A percentile compares a stretch with the other conserved stretches of the same genome.
Evolutionary conservation across 2,888 invertebrate genomes (phyloP).

Genomic region (Eupithecia dodoneata): DNA sequence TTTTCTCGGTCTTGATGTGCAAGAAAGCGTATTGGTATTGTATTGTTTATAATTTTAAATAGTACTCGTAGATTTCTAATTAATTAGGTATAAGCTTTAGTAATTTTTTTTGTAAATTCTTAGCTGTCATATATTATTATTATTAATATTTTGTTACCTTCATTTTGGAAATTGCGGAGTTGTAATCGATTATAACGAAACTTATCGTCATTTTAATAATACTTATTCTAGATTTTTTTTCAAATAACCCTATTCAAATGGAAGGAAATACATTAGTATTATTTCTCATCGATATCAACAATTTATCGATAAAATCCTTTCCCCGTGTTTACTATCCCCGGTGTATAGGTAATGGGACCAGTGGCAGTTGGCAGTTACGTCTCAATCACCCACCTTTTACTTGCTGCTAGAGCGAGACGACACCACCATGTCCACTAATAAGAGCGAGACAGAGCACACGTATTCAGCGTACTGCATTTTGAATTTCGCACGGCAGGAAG

Average conservation of each 20-base stretch:
- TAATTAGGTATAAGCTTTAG: too few relatives aligned
- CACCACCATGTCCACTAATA: slow-evolving; percentile 22
- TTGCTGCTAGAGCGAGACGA: slow-evolving; percentile 65
- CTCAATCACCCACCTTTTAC: slow-evolving; percentile 83
- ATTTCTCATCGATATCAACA: slow-evolving; percentile 44
- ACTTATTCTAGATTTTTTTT: neutral
- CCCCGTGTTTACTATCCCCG: slow-evolving; percentile 72
- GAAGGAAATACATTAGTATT: neutral
- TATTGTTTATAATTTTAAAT: too few relatives aligned
- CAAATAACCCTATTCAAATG: neutral
- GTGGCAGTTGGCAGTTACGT: slow-evolving; percentile 83
- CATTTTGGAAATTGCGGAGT: too few relatives aligned
- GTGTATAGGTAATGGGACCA: slow-evolving; percentile 81
- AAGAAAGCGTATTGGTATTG: too few relatives aligned
- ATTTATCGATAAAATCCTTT: slow-evolving; percentile 45
- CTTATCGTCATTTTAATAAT: neutral
- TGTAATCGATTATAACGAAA: too few relatives aligned
- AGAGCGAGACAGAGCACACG: slow-evolving; percentile 59
- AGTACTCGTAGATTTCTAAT: too few relatives aligned
- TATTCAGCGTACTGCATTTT: slow-evolving; percentile 72
- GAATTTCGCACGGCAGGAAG: slow-evolving; percentile 54
- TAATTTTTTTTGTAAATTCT: too few relatives aligned
- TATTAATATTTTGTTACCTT: too few relatives aligned
- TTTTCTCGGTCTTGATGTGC: too few relatives aligned
- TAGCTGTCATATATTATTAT: too few relatives aligned